These are phyloP conservation scores for Pocota personata DNA, from an alignment of 2,888 invertebrate species.

Conservation along the genomic window DNA sequence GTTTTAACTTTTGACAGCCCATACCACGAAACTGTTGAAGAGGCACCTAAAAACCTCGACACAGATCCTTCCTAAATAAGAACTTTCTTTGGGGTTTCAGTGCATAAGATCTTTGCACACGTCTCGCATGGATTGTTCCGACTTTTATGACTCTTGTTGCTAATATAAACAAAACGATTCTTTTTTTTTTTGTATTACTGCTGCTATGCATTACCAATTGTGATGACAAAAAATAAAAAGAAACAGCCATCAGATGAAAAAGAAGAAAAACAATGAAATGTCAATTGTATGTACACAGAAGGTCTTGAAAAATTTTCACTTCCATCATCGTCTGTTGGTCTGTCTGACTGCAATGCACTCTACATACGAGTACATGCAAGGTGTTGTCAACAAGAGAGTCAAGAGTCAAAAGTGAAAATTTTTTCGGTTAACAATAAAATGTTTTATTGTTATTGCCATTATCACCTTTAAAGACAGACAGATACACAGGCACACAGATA, in stretches of 20 bases:
- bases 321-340: neutral
- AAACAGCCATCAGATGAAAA: neutral
- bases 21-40: slow-evolving; percentile 15
- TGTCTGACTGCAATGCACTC: slow-evolving; percentile 25
- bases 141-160: slow-evolving; percentile 31
- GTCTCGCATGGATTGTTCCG: neutral
- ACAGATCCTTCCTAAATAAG: slow-evolving; percentile 26
- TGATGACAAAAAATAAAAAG: slow-evolving; percentile 31
- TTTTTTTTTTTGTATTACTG: neutral
- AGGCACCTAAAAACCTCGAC: neutral
- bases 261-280: slow-evolving; percentile 47
- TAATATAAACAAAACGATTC: slow-evolving; percentile 43
- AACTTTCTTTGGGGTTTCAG: slow-evolving; percentile 23
- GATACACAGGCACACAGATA: neutral
- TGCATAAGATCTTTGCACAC: slow-evolving; percentile 7
- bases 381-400: slow-evolving; percentile 45
- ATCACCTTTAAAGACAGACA: slow-evolving; percentile 41
- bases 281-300: slow-evolving; percentile 70
- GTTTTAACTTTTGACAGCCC: slow-evolving; percentile 13
- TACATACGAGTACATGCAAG: neutral
- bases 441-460: slow-evolving; percentile 60
- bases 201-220: slow-evolving; percentile 51
- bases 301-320: slow-evolving; percentile 67
- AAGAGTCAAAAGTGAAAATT: slow-evolving; percentile 72
- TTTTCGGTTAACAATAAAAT: slow-evolving; percentile 63